Evolutionary conservation across 2,797 vertebrate genomes (phyloP), one percentile per base, ranked within the genome.

Genomic region (Bovichtus diacanthus): DNA sequence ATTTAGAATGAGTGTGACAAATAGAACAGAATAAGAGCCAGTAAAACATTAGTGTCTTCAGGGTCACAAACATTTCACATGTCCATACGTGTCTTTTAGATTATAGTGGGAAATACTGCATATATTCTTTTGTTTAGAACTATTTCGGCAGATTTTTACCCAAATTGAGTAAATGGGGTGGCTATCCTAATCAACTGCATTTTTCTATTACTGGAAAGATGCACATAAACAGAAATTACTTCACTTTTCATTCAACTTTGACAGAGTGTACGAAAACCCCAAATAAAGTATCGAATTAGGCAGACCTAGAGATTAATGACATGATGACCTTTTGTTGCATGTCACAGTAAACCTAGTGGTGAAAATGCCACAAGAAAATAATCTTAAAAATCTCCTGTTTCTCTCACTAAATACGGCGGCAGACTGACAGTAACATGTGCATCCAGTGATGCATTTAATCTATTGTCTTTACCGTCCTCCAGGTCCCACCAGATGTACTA

Each of bases 401-500:
- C 15, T 27, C 13, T 53, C 25, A 64, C 5, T 5, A 23, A 16
- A 55, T 15, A 18, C 38, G 41, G 9, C 25, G 15, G 5, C 39
- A 23, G 25, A 38, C 6, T 19, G 49, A 27, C 63, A 4, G n/a
- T 19, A 12, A 4, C 12, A 16, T 65, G 27, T 31, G 13, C 10
- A 43, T 62, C 5, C 7, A 36, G 27, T 46, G 16, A 59, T 38
- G 31, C 10, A 3, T 31, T 41, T 15, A 7, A 10, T 34, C 0
- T 41, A 1, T 34, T 59, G 16, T 50, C 11, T 44, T 47, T 31
- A 18, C 3, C 7, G n/a, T 44, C 25, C 19, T 60, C 11, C 87
- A 98, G 97, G 97, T 98, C 97, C 27, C 97, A 98, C 92, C 97
- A 98, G 91, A 98, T 98, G 97, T 97, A 97, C 93, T 98, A 98